Evolutionary conservation across 2,888 invertebrate genomes (phyloP).

Genomic region (Stenodera caucasica): DNA sequence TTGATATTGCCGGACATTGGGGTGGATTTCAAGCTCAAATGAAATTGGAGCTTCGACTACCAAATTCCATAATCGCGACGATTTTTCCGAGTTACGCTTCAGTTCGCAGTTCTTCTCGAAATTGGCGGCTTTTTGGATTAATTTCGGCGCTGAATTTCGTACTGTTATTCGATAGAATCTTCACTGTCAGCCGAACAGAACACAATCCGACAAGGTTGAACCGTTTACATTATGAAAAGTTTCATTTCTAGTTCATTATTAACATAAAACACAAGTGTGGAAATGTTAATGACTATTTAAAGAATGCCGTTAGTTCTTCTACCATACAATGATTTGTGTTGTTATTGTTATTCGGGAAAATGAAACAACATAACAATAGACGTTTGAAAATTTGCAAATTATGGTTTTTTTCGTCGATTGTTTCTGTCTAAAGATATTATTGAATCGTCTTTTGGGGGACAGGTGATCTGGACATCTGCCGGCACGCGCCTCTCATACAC

Average conservation of each 20-base stretch:
- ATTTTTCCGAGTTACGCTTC: too few species aligned
- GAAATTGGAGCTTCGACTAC: not conserved
- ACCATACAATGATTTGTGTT: not conserved
- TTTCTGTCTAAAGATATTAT: slow-evolving; percentile 27
- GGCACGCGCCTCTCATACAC: slow-evolving; percentile 53
- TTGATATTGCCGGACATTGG: not conserved
- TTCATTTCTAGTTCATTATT: not conserved
- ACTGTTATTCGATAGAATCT: slow-evolving; percentile 8
- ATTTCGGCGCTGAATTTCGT: too few species aligned
- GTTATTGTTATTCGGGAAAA: not conserved
- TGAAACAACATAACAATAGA: not conserved
- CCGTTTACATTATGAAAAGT: not conserved
- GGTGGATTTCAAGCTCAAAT: not conserved
- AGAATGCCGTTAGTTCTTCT: slow-evolving; percentile 6
- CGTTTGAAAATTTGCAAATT: not conserved
- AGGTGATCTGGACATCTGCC: slow-evolving; percentile 53
- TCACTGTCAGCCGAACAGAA: slow-evolving; percentile 1
- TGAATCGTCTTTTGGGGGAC: slow-evolving; percentile 42
- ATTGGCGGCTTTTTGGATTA: too few species aligned
- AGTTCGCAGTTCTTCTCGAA: too few species aligned
- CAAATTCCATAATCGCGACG: too few species aligned
- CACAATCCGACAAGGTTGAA: slow-evolving; percentile 10
- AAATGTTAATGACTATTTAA: slow-evolving; percentile 13
- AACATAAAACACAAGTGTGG: slow-evolving; percentile 4
- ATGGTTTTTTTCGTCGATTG: not conserved